These are phyloP conservation scores for Labia minor DNA, from an alignment of 2,888 invertebrate species.

Conservation along the genomic window DNA sequence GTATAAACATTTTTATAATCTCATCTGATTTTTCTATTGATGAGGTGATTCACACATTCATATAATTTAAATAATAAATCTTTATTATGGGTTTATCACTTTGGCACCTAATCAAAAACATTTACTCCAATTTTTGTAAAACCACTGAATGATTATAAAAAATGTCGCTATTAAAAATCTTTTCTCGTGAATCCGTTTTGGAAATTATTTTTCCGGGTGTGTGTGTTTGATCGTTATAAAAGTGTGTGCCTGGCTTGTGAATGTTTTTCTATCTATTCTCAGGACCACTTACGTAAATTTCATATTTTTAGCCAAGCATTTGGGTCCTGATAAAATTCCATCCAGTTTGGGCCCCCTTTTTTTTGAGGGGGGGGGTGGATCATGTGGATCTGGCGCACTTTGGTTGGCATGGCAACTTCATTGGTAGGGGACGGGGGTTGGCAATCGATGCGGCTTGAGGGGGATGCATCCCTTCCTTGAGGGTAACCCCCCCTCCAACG, in stretches of 20 bases:
- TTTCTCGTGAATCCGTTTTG: too few species aligned
- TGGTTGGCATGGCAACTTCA: not conserved
- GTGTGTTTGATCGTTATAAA: too few species aligned
- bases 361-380: not conserved
- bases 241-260: not conserved
- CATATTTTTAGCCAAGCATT: not conserved
- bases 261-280: not conserved
- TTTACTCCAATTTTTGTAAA: too few species aligned
- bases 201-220: too few species aligned
- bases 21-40: too few species aligned
- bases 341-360: not conserved
- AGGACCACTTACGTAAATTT: constrained; percentile 1
- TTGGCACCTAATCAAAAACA: too few species aligned
- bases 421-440: not conserved
- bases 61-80: too few species aligned
- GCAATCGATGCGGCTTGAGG: not conserved
- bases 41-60: too few species aligned
- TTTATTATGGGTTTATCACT: too few species aligned
- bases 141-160: too few species aligned
- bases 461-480: not conserved
- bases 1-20: too few species aligned
- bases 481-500: not conserved
- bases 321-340: not conserved
- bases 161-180: too few species aligned
- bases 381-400: not conserved